A percentile compares a stretch with the other conserved stretches of the same genome.
phyloP scores from a whole-genome alignment of 2,797 vertebrate species.

The Limnodromus scolopaceus region DNA sequence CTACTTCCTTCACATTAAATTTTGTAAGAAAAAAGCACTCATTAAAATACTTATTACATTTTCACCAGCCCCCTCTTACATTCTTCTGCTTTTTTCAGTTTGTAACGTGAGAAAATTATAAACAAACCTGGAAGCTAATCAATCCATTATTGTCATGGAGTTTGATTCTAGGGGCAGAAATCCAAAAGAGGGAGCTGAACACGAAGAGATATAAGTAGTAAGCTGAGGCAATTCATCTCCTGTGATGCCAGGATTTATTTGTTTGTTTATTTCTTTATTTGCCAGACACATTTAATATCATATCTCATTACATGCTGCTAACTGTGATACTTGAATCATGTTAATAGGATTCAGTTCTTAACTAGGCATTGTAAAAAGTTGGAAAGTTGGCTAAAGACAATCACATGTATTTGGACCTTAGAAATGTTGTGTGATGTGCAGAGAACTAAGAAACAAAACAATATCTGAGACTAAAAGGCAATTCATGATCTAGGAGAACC shows the following conservation, averaged over 20 bases:
- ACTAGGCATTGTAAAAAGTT: neutral
- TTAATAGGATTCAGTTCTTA: neutral
- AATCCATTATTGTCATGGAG: neutral
- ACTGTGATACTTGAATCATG: neutral
- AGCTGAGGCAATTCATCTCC: neutral
- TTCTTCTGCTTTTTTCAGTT: neutral
- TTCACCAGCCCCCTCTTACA: neutral
- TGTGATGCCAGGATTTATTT: neutral
- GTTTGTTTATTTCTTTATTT: neutral
- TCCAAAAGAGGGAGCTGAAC: neutral
- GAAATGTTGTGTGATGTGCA: neutral
- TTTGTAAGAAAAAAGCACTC: neutral
- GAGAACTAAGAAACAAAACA: neutral
- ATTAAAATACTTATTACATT: neutral
- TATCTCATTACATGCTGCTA: neutral
- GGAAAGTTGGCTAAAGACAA: neutral
- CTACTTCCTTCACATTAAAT: neutral
- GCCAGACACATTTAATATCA: neutral
- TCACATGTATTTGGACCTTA: neutral
- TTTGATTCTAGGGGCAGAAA: neutral
- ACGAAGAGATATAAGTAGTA: neutral
- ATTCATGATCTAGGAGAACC: neutral
- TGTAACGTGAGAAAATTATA: neutral
- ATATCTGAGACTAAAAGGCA: neutral
- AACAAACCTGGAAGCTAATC: neutral